Evolutionary conservation across 2,113 vertebrate species (phyloP).

Genomic region (Cromileptes altivelis): DNA sequence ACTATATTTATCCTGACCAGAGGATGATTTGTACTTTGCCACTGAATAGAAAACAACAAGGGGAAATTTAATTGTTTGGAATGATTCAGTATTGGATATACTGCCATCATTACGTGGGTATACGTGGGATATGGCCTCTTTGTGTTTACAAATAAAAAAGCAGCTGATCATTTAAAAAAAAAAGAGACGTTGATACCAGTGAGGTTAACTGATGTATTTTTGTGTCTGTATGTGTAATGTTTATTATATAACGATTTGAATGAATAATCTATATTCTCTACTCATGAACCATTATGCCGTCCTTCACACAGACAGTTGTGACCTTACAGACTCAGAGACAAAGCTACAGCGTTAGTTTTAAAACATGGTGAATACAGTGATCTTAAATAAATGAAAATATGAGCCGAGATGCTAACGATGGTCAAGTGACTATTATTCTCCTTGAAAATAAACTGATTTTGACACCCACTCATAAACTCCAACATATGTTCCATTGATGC

Average conservation of each 20-base stretch:
- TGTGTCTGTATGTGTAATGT: background rate
- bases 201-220: background rate
- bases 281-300: conserved; percentile 1
- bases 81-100: background rate
- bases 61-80: background rate
- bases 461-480: conserved; percentile 59
- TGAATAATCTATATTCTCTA: conserved; percentile 4
- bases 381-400: conserved; percentile 33
- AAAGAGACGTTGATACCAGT: background rate
- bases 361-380: conserved; percentile 4
- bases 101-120: background rate
- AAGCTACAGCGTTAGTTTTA: conserved; percentile 26
- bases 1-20: background rate
- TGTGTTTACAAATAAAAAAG: background rate
- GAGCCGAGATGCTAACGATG: conserved; percentile 42
- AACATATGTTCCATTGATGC: conserved; percentile 68
- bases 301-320: conserved; percentile 22
- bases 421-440: conserved; percentile 58
- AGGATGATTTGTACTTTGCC: background rate
- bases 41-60: background rate
- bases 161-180: conserved; percentile 5
- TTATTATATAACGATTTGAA: conserved; percentile 20
- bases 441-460: conserved; percentile 60
- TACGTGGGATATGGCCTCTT: background rate
- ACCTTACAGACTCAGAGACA: conserved; percentile 18